Evolutionary conservation across 2,797 vertebrate genomes (phyloP).

Genomic region (Protosalanx chinensis): DNA sequence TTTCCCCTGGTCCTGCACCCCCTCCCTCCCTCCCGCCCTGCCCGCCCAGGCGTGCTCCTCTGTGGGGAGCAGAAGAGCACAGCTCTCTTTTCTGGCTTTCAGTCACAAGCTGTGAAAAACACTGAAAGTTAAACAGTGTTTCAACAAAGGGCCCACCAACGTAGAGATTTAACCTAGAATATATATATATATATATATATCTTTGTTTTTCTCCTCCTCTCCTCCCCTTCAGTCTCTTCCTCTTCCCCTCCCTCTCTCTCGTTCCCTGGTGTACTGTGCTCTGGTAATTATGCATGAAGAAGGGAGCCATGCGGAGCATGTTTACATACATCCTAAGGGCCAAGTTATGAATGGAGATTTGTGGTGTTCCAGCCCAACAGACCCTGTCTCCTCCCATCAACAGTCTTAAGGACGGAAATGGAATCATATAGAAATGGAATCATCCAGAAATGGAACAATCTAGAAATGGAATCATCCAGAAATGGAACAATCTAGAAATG

Average conservation of each 20-base stretch:
- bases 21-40: not conserved
- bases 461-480: no score
- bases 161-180: no score
- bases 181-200: no score
- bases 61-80: not conserved
- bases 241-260: not conserved
- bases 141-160: not conserved
- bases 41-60: not conserved
- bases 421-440: no score
- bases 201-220: no score
- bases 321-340: constrained; percentile 1
- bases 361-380: no score
- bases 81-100: not conserved
- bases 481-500: no score
- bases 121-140: not conserved
- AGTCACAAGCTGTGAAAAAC: constrained; percentile 5
- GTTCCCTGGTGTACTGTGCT: not conserved
- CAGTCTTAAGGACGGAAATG: no score
- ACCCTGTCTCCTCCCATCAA: no score
- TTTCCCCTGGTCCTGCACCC: not conserved
- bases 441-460: no score
- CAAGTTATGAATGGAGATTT: not conserved
- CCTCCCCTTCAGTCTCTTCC: no score
- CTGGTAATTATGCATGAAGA: not conserved
- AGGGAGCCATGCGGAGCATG: not conserved